A percentile compares a stretch with the other conserved stretches of the same genome.
phyloP scores from a whole-genome alignment of 1,140 invertebrate species.

The Pogonus chalceus region DNA sequence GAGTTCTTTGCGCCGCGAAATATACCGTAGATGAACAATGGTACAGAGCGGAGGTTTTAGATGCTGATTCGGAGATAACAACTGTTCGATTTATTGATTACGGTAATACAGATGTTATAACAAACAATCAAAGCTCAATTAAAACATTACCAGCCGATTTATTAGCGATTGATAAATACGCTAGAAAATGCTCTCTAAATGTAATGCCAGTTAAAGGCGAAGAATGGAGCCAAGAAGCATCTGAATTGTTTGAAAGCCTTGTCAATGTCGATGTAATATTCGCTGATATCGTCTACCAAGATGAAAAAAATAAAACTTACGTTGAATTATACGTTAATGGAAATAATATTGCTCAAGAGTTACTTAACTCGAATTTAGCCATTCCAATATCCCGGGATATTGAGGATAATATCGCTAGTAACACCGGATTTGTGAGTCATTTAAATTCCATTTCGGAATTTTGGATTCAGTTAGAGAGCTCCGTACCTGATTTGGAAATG shows the following conservation, averaged over 20 bases:
- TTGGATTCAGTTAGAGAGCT: conserved; percentile 56
- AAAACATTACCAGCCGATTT: conserved; percentile 47
- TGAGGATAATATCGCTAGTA: conserved; percentile 28
- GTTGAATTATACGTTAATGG: conserved; percentile 53
- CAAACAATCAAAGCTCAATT: conserved; percentile 44
- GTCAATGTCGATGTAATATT: conserved; percentile 33
- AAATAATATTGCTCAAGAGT: conserved; percentile 47
- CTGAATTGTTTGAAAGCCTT: conserved; percentile 45
- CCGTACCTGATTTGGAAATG: conserved; percentile 47
- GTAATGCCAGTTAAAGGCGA: conserved; percentile 48
- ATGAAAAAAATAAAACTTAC: conserved; percentile 46
- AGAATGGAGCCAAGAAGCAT: conserved; percentile 54
- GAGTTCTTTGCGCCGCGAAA: conserved; percentile 57
- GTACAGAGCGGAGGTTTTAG: conserved; percentile 73
- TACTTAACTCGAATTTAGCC: conserved; percentile 40
- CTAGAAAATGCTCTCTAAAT: conserved; percentile 52
- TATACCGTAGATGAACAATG: conserved; percentile 63
- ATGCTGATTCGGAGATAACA: conserved; percentile 54
- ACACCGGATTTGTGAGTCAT: conserved; percentile 53
- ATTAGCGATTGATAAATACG: conserved; percentile 42
- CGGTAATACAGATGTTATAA: conserved; percentile 63
- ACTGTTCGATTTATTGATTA: conserved; percentile 75
- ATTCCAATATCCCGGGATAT: conserved; percentile 26
- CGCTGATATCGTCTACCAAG: conserved; percentile 45
- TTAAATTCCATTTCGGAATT: conserved; percentile 56